These are phyloP conservation scores for Drosophila simulans DNA, from an alignment of 1,140 invertebrate species.

Conservation along the genomic window DNA sequence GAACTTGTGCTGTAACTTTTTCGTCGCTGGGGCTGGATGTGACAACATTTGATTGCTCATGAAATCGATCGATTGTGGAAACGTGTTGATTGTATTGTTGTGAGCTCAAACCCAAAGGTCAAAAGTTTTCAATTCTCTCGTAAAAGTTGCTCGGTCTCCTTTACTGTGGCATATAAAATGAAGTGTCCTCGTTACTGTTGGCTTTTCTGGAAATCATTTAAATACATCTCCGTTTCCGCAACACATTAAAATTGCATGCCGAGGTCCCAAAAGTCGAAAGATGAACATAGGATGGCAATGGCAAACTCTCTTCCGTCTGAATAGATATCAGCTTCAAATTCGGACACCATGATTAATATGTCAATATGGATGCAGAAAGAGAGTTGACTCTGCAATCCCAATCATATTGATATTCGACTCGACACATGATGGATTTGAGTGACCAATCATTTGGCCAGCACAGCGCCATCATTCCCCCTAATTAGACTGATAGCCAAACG, in stretches of 20 bases:
- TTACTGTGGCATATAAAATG: conserved; percentile 67
- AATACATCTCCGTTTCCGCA: conserved; percentile 51
- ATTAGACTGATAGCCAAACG: conserved; percentile 52
- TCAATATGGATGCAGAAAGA: conserved; percentile 3
- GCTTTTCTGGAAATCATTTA: conserved; percentile 64
- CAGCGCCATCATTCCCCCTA: conserved; percentile 31
- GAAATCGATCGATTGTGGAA: conserved; percentile 78
- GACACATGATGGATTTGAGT: conserved; percentile 58
- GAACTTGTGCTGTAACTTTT: conserved; percentile 74
- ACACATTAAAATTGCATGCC: conserved; percentile 58
- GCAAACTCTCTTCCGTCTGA: not conserved
- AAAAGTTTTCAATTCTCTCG: conserved; percentile 72
- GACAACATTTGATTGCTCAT: conserved; percentile 79
- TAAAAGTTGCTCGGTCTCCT: conserved; percentile 60
- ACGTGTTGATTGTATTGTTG: conserved; percentile 77
- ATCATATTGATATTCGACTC: conserved; percentile 25
- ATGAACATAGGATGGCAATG: not conserved
- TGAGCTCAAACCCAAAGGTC: conserved; percentile 60
- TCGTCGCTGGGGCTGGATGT: conserved; percentile 64
- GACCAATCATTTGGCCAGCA: conserved; percentile 3
- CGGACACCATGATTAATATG: conserved; percentile 27
- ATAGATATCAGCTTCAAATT: conserved; percentile 13
- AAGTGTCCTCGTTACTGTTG: conserved; percentile 58
- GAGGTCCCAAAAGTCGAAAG: conserved; percentile 18
- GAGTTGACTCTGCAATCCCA: conserved; percentile 13